Conservation (phyloP, 1,140 invertebrate genomes). For the Bombus affinis region DNA sequence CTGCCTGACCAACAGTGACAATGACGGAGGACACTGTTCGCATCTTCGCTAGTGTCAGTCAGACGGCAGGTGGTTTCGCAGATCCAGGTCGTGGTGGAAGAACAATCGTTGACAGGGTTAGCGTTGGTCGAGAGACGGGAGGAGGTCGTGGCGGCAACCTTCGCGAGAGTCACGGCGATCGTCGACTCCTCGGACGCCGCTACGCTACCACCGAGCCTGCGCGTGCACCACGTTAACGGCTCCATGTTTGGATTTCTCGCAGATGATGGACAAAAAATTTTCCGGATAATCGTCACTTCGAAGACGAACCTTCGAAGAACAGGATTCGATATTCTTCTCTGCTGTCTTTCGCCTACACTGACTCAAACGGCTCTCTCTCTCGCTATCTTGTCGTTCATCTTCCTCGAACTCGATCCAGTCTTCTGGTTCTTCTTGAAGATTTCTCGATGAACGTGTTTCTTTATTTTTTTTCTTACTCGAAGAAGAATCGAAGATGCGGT, state of each 20-base stretch:
- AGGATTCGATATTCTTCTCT: too few relatives aligned
- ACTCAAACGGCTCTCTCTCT: too few relatives aligned
- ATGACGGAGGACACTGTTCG: not conserved
- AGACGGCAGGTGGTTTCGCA: not conserved
- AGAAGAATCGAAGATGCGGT: not conserved
- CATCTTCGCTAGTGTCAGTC: too few relatives aligned
- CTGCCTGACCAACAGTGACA: too few relatives aligned
- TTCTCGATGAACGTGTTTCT: not conserved
- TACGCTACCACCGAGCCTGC: slow-evolving; percentile 20
- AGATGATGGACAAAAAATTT: too few relatives aligned
- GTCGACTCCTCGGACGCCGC: slow-evolving; percentile 14
- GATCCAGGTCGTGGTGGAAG: not conserved
- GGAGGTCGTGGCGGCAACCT: not conserved
- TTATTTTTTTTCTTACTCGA: not conserved
- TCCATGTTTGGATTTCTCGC: slow-evolving; percentile 34
- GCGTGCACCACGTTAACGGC: slow-evolving; percentile 42
- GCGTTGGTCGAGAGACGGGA: not conserved
- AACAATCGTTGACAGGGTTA: not conserved
- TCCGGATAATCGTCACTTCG: too few relatives aligned
- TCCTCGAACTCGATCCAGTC: slow-evolving; percentile 6
- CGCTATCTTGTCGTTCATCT: not conserved
- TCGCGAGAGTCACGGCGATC: not conserved
- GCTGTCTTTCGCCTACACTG: not conserved
- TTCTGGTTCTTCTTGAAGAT: not conserved
- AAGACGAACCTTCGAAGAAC: too few relatives aligned